Base-by-base conservation (phyloP, 2,113 vertebrate genomes). In the Caranx ignobilis region DNA sequence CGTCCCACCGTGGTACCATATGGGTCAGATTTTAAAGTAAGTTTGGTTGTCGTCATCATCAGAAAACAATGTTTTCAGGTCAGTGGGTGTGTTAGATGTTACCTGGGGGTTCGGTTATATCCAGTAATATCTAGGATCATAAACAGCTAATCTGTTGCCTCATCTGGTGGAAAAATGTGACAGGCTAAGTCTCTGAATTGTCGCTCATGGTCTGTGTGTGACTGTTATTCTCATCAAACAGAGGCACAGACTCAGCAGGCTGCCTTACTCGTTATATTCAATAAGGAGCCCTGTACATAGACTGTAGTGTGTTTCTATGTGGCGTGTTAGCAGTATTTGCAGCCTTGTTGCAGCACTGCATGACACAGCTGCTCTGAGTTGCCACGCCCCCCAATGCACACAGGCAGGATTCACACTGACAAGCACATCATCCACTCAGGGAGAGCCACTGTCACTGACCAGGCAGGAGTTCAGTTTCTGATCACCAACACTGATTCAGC, bases 351-450 rank as follows among this genome's bases (percentile, higher is more conserved):
- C 39, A 41, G 39, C 39, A 41, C 39, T 41, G 39, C 31, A 63
- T 55, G 67, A 74, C 74, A 60, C 74, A 74, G 64, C 75, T 67
- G 61, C 31, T 39, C 4, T 19, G 11, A 68, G 67, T 60, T 63
- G 74, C 70, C 70, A 66, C 78, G 11, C 65, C 67, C 61, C 65
- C 55, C 48, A 48, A 0, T 8, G 21, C n/a, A n/a, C 19, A 19
- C 50, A 52, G 8, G 10, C 19, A 52, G 19, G 19, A 16, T 48
- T 18, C 19, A 52, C 11, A 10, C 50, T 52, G 50, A 10, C 6
- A 6, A 2, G 50, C 50, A 18, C 15, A n/a, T 52, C 18, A 8
- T 50, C 26, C 26, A 26, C 26, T 26, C 26, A 26, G 26, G 26
- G 26, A 26, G 26, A 26, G 26, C 26, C 26, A 26, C 26, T 26